A percentile compares a stretch with the other conserved stretches of the same genome.
phyloP scores from a whole-genome alignment of 1,140 invertebrate species.

The Drosophila tristis region DNA sequence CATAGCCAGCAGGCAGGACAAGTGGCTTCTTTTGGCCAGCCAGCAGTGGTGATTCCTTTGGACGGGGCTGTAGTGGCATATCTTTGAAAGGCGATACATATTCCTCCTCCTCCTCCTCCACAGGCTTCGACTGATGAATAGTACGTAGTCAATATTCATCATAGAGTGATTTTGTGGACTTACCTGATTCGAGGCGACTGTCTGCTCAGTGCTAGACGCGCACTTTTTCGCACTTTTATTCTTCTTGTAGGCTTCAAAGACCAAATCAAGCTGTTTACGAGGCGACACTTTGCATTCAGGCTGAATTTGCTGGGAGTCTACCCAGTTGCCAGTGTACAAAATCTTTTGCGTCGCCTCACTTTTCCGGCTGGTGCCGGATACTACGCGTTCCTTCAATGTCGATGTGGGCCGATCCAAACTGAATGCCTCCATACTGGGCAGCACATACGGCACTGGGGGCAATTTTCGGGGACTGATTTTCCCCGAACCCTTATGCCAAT shows the following conservation, averaged over 20 bases:
- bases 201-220: too few species aligned
- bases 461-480: too few species aligned
- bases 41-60: neutral
- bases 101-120: neutral
- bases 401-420: slow-evolving; percentile 4
- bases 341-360: slow-evolving; percentile 23
- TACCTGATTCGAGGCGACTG: too few species aligned
- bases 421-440: slow-evolving; percentile 25
- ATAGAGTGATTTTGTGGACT: too few species aligned
- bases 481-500: too few species aligned
- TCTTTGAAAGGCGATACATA: slow-evolving; percentile 54
- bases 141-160: too few species aligned
- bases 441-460: too few species aligned
- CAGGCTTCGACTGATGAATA: neutral
- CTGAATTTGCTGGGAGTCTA: slow-evolving; percentile 34
- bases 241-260: slow-evolving; percentile 34
- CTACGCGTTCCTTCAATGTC: neutral
- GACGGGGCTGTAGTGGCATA: neutral
- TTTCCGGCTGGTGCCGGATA: neutral
- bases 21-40: slow-evolving; percentile 6
- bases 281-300: slow-evolving; percentile 3
- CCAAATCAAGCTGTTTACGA: slow-evolving; percentile 15
- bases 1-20: slow-evolving; percentile 50
- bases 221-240: neutral
- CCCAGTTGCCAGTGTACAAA: slow-evolving; percentile 56